These are phyloP conservation scores for Drosophila navojoa DNA, from an alignment of 1,140 invertebrate species.

Conservation along the genomic window DNA sequence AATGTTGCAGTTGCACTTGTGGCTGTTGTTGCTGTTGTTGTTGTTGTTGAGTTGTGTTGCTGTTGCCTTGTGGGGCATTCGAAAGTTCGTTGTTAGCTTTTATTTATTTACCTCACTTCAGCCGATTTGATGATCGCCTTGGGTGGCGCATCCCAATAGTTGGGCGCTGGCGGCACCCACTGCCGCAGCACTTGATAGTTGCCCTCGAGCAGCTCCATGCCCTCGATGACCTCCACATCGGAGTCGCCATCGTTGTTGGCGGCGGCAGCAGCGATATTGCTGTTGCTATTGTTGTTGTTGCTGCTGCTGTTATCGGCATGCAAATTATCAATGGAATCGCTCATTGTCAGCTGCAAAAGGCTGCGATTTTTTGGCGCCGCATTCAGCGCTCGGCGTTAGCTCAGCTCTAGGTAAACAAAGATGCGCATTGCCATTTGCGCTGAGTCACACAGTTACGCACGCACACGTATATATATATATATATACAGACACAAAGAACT, in stretches of 20 bases:
- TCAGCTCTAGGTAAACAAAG: conserved; percentile 60
- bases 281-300: conserved; percentile 30
- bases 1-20: conserved; percentile 10
- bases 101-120: conserved; percentile 76
- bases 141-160: conserved; percentile 83
- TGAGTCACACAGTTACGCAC: conserved; percentile 58
- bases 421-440: conserved; percentile 77
- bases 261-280: conserved; percentile 22
- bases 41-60: too few relatives aligned
- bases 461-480: conserved; percentile 7
- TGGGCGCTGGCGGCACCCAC: conserved; percentile 82
- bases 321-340: conserved; percentile 69
- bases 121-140: conserved; percentile 83
- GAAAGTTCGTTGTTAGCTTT: not conserved
- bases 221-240: conserved; percentile 82
- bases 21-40: not conserved
- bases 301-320: conserved; percentile 51
- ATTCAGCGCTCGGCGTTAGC: conserved; percentile 38
- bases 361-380: conserved; percentile 66
- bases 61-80: not conserved
- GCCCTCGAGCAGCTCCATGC: conserved; percentile 82
- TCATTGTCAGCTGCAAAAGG: conserved; percentile 56
- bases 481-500: conserved; percentile 69
- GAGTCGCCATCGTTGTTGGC: conserved; percentile 73
- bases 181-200: conserved; percentile 81